phyloP scores from a whole-genome alignment of 2,113 vertebrate species.

The Rhea pennata region DNA sequence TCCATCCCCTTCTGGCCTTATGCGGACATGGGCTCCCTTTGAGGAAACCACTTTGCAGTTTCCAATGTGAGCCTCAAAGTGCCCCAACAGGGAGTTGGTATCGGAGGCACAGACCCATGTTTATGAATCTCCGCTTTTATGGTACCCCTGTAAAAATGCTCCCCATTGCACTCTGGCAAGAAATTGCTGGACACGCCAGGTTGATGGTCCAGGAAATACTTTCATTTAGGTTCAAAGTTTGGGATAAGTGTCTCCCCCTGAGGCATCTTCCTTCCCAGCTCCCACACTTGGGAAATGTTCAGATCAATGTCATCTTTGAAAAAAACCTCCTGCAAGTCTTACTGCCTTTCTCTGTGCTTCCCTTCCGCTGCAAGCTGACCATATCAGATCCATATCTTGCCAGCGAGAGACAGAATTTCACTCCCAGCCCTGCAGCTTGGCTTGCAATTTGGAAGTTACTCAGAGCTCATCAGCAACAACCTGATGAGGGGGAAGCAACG shows the following conservation, averaged over 20 bases:
- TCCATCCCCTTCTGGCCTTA: neutral
- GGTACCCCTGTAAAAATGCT: neutral
- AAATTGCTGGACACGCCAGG: neutral
- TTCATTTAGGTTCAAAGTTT: neutral
- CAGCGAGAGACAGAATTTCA: neutral
- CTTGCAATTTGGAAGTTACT: neutral
- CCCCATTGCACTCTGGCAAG: accelerated
- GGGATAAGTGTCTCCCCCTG: neutral
- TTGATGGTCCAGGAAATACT: neutral
- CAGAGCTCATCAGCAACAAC: neutral
- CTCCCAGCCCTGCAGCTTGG: neutral
- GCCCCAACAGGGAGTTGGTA: accelerated
- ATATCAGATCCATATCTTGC: neutral
- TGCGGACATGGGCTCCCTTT: neutral
- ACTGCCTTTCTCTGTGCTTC: neutral
- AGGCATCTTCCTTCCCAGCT: neutral
- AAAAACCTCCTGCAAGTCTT: neutral
- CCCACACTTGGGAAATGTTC: neutral
- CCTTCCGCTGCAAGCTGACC: neutral
- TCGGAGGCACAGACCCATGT: neutral
- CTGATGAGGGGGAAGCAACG: accelerated
- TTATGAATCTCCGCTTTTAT: accelerated
- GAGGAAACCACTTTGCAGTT: neutral
- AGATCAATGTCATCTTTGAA: neutral
- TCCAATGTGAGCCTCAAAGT: neutral